These are phyloP conservation scores for Seriola rivoliana DNA, from an alignment of 2,113 vertebrate species.

Conservation along the genomic window DNA sequence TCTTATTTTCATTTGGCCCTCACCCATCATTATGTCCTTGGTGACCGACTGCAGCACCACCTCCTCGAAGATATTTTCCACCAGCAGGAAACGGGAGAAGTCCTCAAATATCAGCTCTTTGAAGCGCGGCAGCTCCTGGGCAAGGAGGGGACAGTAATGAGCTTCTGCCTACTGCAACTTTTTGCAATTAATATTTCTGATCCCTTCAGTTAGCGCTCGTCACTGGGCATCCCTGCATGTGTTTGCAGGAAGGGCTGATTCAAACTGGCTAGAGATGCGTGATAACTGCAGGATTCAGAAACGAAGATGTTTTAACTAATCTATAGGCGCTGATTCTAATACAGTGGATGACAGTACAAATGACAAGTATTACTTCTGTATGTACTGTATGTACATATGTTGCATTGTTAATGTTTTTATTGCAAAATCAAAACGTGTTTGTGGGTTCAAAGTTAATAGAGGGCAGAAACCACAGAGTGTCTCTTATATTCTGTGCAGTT, in stretches of 20 bases:
- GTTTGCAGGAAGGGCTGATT: background rate
- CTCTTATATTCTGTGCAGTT: background rate
- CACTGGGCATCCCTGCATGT: background rate
- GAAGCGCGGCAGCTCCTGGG: conserved; percentile 91
- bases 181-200: background rate
- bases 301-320: background rate
- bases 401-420: background rate
- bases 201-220: background rate
- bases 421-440: background rate
- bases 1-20: conserved; percentile 34
- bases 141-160: background rate
- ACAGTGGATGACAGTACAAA: background rate
- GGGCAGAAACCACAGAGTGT: background rate
- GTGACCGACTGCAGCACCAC: conserved; percentile 94
- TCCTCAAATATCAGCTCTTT: conserved; percentile 97
- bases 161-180: background rate
- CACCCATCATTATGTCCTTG: conserved; percentile 97
- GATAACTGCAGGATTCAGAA: background rate
- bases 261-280: background rate
- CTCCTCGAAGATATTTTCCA: conserved; percentile 95
- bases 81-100: conserved; percentile 92
- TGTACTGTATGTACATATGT: background rate
- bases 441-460: background rate
- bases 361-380: background rate
- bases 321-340: background rate